Base-by-base conservation (phyloP, 2,797 vertebrate species). In the Liparis tanakae region DNA sequence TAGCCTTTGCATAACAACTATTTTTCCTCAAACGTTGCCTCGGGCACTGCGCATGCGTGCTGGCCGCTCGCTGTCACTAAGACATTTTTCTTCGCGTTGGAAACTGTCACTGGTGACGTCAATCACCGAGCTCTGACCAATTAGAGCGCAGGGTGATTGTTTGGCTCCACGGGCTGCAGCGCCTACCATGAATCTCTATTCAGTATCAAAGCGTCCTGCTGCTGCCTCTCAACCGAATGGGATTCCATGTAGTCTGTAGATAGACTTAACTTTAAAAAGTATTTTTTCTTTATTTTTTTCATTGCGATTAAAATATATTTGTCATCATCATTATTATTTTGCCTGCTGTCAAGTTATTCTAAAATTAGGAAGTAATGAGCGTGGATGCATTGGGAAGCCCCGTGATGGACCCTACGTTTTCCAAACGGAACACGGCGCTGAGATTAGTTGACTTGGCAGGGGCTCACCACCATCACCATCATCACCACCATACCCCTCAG, bases 71-170 rank as follows among this genome's bases (percentile, higher is more conserved):
- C 91, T 91, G 88, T 92, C 93, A 93, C 90, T 89, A 93, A 95
- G 94, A 92, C 94, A 94, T 96, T 95, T 95, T 95, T 93, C 94
- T 94, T 93, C 92, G 76, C 91, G 80, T 94, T 95, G 87, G 93
- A 95, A 94, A 92, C 94, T 96, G 96, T 97, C 96, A 96, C 93
- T 84, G 83, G 95, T 96, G 96, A 97, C 96, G 96, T 97, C 94
- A 95, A 95, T 88, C 91, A 95, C 84, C 12, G 76, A 75, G 91
- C 87, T 84, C 85, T 92, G 94, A 96, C 97, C 97, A 98, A 98
- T 97, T 94, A 95, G 94, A 93, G 79, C 72, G 88, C 91, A 76
- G 83, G 92, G 91, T 94, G 92, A 96, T 96, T 96, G 97, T 97
- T 96, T 90, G 91, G 95, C 96, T 95, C 95, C 85, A 93, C 93